phyloP scores from a whole-genome alignment of 2,113 vertebrate genomes.

The Ameiurus melas region DNA sequence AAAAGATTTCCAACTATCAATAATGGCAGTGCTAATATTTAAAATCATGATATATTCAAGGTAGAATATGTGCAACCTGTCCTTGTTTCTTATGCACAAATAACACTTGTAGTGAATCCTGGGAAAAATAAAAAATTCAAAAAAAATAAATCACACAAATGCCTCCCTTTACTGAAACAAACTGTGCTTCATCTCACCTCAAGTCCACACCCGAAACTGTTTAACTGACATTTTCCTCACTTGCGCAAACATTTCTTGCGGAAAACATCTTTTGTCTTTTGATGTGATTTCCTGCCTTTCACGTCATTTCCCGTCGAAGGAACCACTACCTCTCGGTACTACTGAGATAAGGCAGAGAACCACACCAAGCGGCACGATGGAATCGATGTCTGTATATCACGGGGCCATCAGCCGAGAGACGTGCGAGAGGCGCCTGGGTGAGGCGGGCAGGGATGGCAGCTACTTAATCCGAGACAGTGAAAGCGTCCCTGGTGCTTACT shows the following conservation, averaged over 20 bases:
- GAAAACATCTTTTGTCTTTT: constrained; percentile 17
- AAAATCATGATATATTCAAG: not conserved
- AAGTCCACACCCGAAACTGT: not conserved
- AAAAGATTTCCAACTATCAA: not conserved
- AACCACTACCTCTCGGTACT: constrained; percentile 25
- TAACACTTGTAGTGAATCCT: not conserved
- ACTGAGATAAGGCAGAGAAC: constrained; percentile 23
- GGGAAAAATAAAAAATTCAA: no score
- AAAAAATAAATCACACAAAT: not conserved
- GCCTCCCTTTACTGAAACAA: not conserved
- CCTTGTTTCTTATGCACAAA: not conserved
- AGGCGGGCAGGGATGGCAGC: constrained; percentile 73
- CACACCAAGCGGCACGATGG: constrained; percentile 34
- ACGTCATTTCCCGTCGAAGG: constrained; percentile 41
- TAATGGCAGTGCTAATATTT: not conserved
- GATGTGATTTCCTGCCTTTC: constrained; percentile 42
- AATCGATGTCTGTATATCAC: constrained; percentile 66
- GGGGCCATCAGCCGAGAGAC: constrained; percentile 73
- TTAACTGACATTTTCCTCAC: constrained; percentile 32
- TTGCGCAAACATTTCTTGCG: constrained; percentile 2
- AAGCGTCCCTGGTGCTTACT: constrained; percentile 73
- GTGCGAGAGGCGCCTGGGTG: constrained; percentile 71
- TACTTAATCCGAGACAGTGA: constrained; percentile 82
- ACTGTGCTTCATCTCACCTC: not conserved
- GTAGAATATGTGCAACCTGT: not conserved